Evolutionary conservation across 1,140 invertebrate genomes (phyloP).

Genomic region (Vanessa atalanta): DNA sequence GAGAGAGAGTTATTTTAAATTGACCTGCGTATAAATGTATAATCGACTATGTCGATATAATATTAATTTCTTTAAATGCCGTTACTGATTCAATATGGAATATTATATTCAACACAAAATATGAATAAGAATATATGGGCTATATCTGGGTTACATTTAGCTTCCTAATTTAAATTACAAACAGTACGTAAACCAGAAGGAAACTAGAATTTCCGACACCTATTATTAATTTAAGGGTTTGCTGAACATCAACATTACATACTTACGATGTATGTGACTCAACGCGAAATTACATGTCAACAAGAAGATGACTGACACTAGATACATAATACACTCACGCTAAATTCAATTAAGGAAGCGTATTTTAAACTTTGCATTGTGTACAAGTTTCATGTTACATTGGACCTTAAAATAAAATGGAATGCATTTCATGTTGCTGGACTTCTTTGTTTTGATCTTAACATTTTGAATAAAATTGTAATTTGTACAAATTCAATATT

Average conservation of each 20-base stretch:
- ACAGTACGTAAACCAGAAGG: too few relatives aligned
- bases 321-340: slow-evolving; percentile 11
- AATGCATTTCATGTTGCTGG: neutral
- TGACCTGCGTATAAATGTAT: neutral
- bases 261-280: slow-evolving; percentile 16
- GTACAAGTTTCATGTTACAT: neutral
- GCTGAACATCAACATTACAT: neutral
- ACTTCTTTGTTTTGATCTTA: too few relatives aligned
- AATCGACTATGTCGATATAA: neutral
- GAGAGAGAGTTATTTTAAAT: neutral
- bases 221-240: too few relatives aligned
- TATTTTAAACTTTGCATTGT: slow-evolving; percentile 13
- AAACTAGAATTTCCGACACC: too few relatives aligned
- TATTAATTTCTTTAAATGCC: too few relatives aligned
- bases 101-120: too few relatives aligned
- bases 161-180: too few relatives aligned
- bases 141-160: too few relatives aligned
- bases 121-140: too few relatives aligned
- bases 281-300: slow-evolving; percentile 36
- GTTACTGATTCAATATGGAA: too few relatives aligned
- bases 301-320: slow-evolving; percentile 37
- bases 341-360: slow-evolving; percentile 18
- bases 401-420: neutral
- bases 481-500: too few relatives aligned
- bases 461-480: neutral